A percentile compares a stretch with the other conserved stretches of the same genome.
These are phyloP conservation scores for Dolichomitus sp. DNA, from an alignment of 2,888 invertebrate species.

Conservation along the genomic window DNA sequence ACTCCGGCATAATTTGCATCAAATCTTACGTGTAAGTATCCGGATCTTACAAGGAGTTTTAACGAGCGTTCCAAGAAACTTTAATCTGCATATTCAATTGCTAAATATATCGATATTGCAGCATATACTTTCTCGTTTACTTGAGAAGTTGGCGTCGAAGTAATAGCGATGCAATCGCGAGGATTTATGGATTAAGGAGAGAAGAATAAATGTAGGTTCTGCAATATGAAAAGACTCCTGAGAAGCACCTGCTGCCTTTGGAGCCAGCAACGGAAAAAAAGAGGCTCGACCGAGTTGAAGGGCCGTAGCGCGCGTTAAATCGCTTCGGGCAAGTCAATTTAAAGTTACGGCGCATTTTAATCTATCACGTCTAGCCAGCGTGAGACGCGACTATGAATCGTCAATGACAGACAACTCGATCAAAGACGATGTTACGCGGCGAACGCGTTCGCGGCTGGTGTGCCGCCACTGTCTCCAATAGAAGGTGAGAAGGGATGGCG, in stretches of 20 bases:
- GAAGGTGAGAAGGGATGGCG: conserved; percentile 53
- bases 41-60: conserved; percentile 1
- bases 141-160: background rate
- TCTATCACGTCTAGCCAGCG: conserved; percentile 70
- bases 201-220: conserved; percentile 3
- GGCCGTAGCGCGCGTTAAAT: conserved; percentile 45
- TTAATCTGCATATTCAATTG: conserved; percentile 8
- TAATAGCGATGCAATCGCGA: background rate
- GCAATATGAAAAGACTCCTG: background rate
- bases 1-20: background rate
- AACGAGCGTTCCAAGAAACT: conserved; percentile 7
- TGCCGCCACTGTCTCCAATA: conserved; percentile 41
- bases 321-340: conserved; percentile 73
- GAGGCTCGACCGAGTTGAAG: conserved; percentile 11
- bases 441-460: conserved; percentile 44
- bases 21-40: conserved; percentile 5
- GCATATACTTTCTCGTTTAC: background rate
- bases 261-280: background rate
- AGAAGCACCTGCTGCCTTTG: conserved; percentile 6
- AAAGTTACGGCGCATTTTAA: conserved; percentile 77
- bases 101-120: background rate
- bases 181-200: background rate
- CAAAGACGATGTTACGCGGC: conserved; percentile 72
- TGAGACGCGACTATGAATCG: conserved; percentile 76
- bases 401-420: conserved; percentile 80